Conservation (phyloP, 2,888 invertebrate species). For the Mythimna vitellina region DNA sequence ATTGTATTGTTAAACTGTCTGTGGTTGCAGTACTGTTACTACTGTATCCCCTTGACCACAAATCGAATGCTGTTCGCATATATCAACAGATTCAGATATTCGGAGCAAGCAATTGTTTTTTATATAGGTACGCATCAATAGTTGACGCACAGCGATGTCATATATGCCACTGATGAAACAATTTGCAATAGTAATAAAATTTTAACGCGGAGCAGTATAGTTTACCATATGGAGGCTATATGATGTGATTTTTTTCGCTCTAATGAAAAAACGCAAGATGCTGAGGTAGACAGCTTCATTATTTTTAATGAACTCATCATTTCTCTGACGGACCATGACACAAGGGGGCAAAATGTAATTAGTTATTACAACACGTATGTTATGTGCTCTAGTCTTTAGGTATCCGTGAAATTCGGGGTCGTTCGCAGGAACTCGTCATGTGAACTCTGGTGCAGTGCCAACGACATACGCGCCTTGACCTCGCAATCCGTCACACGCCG, state of each 20-base stretch:
- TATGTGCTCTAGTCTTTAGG: constrained; percentile 24
- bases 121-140: constrained; percentile 13
- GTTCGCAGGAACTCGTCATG: constrained; percentile 61
- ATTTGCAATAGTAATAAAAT: constrained; percentile 20
- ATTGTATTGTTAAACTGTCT: constrained; percentile 45
- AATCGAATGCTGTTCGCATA: constrained; percentile 25
- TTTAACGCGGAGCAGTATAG: constrained; percentile 4
- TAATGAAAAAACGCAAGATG: neutral
- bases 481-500: constrained; percentile 72
- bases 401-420: constrained; percentile 62
- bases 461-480: constrained; percentile 86
- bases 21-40: constrained; percentile 51
- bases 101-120: constrained; percentile 22
- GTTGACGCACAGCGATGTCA: constrained; percentile 23
- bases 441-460: constrained; percentile 84
- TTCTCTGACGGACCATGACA: neutral
- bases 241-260: neutral
- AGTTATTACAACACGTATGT: constrained; percentile 15
- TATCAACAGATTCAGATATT: constrained; percentile 17
- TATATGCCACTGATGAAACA: constrained; percentile 12
- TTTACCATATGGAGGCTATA: constrained; percentile 2
- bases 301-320: constrained; percentile 10
- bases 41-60: constrained; percentile 40
- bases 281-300: neutral
- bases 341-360: constrained; percentile 14